Evolutionary conservation across 2,888 invertebrate genomes (phyloP), one percentile per base, ranked within the genome.

Genomic region (Operophtera brumata): DNA sequence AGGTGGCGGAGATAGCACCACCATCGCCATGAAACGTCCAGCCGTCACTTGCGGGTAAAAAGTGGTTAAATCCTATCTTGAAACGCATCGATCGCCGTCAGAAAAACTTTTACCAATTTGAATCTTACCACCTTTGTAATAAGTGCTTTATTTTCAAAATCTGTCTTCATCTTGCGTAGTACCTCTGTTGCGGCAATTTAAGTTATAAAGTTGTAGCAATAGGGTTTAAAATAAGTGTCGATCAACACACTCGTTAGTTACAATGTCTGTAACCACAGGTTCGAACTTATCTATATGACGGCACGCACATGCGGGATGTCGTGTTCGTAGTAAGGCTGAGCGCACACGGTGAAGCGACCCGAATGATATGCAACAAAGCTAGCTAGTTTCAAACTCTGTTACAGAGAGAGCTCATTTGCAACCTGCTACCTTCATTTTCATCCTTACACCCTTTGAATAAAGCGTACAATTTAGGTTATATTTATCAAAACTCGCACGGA

Each of bases 261-360:
- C 40, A 47, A 36, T 54, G 51, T 34, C 50, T 40, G 47, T 40
- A 50, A 49, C 49, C 57, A 25, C 57, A 53, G 57, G 49, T 46
- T 53, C 46, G 37, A 40, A 48, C 11, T 46, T 46, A 53, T 52
- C 52, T 53, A 41, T 30, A 48, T 46, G 26, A 39, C 35, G 32
- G 28, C 57, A 52, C 57, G 57, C 57, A 53, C 53, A 57, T 50
- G 57, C 57, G 57, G 57, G 52, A 37, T 49, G 54, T 28, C 45
- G 35, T 30, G 48, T 44, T 14, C 12, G 25, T 32, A 25, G 44
- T 37, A 39, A 47, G 49, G 45, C 46, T 32, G 26, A 26, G 53
- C 34, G 53, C 53, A 47, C 53, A 47, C 47, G 8, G 53, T 20
- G 39, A 36, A 13, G 47, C 47, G 47, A 53, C 2, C 42, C 47